Evolutionary conservation across 53 echinoderm and acorn worm genomes (phyloP).

Genomic region (Henricia sp.): DNA sequence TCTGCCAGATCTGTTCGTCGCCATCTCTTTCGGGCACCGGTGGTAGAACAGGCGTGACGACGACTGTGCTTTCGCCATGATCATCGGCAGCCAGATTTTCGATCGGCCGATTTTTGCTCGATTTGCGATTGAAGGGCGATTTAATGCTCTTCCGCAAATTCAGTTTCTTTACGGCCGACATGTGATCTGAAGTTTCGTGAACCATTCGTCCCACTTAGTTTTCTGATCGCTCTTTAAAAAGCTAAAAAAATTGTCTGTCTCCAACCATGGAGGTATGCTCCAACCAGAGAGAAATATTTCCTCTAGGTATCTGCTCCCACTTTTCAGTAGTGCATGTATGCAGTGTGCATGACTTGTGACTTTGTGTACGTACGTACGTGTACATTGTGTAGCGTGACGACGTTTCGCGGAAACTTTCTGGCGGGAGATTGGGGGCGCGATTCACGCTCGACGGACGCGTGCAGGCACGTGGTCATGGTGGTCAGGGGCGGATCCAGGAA

Average conservation of each 20-base stretch:
- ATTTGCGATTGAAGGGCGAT: constrained; percentile 69
- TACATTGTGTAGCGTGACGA: too few species aligned
- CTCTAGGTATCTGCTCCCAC: too few species aligned
- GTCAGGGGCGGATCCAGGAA: too few species aligned
- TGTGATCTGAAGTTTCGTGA: constrained; percentile 22
- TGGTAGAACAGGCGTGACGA: not conserved
- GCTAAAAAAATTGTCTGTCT: not conserved
- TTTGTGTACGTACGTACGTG: too few species aligned
- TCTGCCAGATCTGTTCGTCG: not conserved
- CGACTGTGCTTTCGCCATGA: not conserved
- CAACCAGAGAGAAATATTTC: too few species aligned
- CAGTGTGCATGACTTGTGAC: too few species aligned
- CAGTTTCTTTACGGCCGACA: constrained; percentile 75
- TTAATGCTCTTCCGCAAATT: constrained; percentile 66
- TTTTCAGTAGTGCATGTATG: too few species aligned
- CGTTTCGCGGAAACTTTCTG: too few species aligned
- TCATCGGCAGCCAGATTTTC: not conserved
- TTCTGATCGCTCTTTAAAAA: not conserved
- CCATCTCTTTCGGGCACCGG: constrained; percentile 1
- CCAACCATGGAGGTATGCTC: too few species aligned
- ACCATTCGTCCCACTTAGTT: constrained; percentile 31
- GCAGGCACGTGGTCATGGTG: too few species aligned
- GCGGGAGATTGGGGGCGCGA: too few species aligned
- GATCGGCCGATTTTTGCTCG: constrained; percentile 44
- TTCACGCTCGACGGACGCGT: too few species aligned